A percentile compares a stretch with the other conserved stretches of the same genome.
These are phyloP conservation scores for Tetramorium parvispinum DNA, from an alignment of 1,140 invertebrate species.

Conservation along the genomic window DNA sequence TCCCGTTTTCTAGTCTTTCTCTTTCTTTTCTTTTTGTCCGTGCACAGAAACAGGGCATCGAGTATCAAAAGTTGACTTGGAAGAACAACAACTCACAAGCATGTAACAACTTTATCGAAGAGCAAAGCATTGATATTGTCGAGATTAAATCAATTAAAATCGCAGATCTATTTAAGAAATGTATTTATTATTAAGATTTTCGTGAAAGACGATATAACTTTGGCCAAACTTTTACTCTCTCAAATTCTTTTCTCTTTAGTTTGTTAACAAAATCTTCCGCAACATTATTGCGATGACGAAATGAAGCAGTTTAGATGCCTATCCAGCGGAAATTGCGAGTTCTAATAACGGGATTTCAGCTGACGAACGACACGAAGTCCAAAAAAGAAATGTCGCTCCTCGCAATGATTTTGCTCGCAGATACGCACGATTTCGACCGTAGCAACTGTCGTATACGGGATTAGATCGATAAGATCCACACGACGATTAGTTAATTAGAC, in stretches of 20 bases:
- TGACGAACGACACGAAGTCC: background rate
- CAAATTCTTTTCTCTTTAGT: background rate
- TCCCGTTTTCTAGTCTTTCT: background rate
- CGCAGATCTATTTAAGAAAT: background rate
- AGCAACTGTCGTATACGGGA: constrained; percentile 61
- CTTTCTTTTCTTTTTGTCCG: background rate
- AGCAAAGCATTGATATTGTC: background rate
- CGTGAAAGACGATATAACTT: background rate
- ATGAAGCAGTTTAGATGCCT: background rate
- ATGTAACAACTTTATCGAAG: background rate
- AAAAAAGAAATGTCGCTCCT: constrained; percentile 38
- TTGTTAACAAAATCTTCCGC: background rate
- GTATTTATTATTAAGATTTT: background rate
- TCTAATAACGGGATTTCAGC: constrained; percentile 56
- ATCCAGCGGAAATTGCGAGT: constrained; percentile 11
- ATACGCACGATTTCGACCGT: constrained; percentile 43
- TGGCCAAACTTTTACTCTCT: background rate
- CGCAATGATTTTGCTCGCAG: constrained; percentile 52
- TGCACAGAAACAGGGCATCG: background rate
- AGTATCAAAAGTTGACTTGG: background rate
- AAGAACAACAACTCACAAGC: constrained; percentile 4
- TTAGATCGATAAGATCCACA: constrained; percentile 71
- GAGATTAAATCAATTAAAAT: background rate
- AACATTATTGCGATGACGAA: background rate
- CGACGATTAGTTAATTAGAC: constrained; percentile 72